These are phyloP conservation scores for Selenia dentaria DNA, from an alignment of 2,888 invertebrate species.

Conservation along the genomic window DNA sequence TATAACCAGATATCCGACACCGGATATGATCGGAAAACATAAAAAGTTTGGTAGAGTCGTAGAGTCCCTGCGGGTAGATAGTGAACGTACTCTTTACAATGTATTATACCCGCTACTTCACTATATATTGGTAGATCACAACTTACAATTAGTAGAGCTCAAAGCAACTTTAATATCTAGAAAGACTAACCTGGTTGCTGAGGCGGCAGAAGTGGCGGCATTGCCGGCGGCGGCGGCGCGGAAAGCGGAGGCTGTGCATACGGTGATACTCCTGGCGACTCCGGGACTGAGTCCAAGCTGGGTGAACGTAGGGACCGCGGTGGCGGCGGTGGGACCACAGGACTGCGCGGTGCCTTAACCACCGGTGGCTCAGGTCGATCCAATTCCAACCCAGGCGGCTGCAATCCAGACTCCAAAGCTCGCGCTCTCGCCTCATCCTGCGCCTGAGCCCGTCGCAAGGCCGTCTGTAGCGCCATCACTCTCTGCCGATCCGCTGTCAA, in stretches of 20 bases:
- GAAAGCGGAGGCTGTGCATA: constrained; percentile 79
- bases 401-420: constrained; percentile 68
- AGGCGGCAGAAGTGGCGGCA: constrained; percentile 77
- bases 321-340: constrained; percentile 58
- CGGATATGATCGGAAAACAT: too few species aligned
- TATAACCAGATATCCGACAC: too few species aligned
- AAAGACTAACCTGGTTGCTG: constrained; percentile 77
- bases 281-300: constrained; percentile 72
- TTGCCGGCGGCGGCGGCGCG: constrained; percentile 54
- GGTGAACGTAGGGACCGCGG: constrained; percentile 68
- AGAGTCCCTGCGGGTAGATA: too few species aligned
- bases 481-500: constrained; percentile 94
- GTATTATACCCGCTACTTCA: too few species aligned
- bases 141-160: too few species aligned
- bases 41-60: too few species aligned
- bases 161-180: too few species aligned
- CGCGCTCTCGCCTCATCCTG: constrained; percentile 90
- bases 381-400: constrained; percentile 64
- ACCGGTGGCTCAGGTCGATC: constrained; percentile 76
- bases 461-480: constrained; percentile 96
- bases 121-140: too few species aligned
- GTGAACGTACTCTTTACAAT: too few species aligned
- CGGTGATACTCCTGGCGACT: constrained; percentile 73
- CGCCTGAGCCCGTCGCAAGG: constrained; percentile 92
- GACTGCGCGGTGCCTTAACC: constrained; percentile 75